Percentiles rank a stretch among this genome's conserved stretches.
Evolutionary conservation across 2,113 vertebrate species (phyloP).

Genomic region (Anoplopoma fimbria): DNA sequence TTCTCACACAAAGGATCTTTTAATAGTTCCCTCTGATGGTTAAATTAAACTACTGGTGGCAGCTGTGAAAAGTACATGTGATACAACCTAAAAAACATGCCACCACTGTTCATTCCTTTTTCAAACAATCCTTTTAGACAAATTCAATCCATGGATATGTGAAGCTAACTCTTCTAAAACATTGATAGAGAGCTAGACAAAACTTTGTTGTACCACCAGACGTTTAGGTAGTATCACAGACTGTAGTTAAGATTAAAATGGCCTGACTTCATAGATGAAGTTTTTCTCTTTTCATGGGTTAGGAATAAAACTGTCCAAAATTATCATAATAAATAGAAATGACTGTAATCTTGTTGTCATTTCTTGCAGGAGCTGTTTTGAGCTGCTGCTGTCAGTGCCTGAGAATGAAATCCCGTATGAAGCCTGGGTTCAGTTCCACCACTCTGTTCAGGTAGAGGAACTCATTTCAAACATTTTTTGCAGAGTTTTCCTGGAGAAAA

Average conservation of each 20-base stretch:
- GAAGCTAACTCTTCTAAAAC: background rate
- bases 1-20: background rate
- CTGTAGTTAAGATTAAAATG: background rate
- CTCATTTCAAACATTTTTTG: background rate
- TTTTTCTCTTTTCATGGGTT: background rate
- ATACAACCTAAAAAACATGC: background rate
- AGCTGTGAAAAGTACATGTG: background rate
- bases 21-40: conserved; percentile 1
- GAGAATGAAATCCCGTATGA: conserved; percentile 93
- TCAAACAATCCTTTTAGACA: conserved; percentile 13
- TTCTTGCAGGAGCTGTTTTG: conserved; percentile 96
- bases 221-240: background rate
- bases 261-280: background rate
- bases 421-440: conserved; percentile 92
- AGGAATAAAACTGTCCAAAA: background rate
- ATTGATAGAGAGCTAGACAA: background rate
- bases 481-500: background rate
- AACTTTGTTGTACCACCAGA: background rate
- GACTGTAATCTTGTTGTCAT: background rate
- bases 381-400: conserved; percentile 94
- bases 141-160: conserved; percentile 13
- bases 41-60: conserved; percentile 9
- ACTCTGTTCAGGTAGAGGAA: conserved; percentile 91
- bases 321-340: background rate
- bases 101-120: background rate